Conservation (phyloP, 2,888 invertebrate genomes). For the Perithous albicinctus region DNA sequence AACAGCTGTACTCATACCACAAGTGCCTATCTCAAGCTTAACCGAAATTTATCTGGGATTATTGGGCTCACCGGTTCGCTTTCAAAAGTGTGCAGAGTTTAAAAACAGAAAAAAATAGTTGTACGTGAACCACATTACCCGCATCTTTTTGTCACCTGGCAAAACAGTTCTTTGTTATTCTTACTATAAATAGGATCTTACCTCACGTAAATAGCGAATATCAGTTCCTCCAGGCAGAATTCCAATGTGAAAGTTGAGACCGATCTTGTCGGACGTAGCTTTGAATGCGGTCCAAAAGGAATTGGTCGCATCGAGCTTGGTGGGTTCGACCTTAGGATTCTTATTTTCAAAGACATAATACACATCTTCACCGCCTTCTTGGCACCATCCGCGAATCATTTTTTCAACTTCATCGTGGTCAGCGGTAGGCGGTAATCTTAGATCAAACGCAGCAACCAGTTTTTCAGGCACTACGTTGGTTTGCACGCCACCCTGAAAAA, state of each 20-base stretch:
- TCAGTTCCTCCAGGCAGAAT: constrained; percentile 97
- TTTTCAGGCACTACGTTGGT: constrained; percentile 95
- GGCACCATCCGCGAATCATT: constrained; percentile 88
- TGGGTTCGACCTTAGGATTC: constrained; percentile 87
- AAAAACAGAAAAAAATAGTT: too few species aligned
- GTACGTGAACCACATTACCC: too few species aligned
- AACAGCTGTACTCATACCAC: too few species aligned
- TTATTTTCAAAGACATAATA: constrained; percentile 88
- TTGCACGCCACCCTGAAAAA: constrained; percentile 93
- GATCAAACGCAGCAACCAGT: constrained; percentile 90
- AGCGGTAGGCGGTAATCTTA: constrained; percentile 89
- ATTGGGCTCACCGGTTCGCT: too few species aligned
- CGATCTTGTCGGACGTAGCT: constrained; percentile 87
- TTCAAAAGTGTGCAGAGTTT: too few species aligned
- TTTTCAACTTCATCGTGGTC: constrained; percentile 88
- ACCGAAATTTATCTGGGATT: too few species aligned
- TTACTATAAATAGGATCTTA: constrained; percentile 76
- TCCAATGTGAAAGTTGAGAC: constrained; percentile 85
- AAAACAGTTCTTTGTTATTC: too few species aligned
- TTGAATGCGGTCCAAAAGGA: constrained; percentile 91
- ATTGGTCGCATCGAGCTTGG: constrained; percentile 88
- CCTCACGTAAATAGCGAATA: constrained; percentile 92
- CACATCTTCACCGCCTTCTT: constrained; percentile 91
- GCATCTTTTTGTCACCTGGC: too few species aligned
- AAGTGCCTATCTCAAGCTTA: too few species aligned